These are phyloP conservation scores for Varecia variegata DNA, from an alignment of 2,797 vertebrate species.

Conservation along the genomic window DNA sequence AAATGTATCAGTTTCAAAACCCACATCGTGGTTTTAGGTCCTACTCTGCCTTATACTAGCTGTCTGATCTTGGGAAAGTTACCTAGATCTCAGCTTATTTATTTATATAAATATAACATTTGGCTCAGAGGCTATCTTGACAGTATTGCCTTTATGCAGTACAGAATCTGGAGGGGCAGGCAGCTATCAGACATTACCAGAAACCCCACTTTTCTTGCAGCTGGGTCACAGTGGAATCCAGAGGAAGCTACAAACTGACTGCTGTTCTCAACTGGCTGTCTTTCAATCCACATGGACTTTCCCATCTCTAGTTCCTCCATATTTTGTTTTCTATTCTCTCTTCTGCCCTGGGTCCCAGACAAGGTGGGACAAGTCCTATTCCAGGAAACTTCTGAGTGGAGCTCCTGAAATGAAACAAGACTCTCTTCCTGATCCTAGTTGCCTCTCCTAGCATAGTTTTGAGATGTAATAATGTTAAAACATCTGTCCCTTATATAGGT, in stretches of 20 bases:
- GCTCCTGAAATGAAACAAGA: not conserved
- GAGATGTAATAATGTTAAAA: not conserved
- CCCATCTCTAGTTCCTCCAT: not conserved
- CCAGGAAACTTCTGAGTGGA: not conserved
- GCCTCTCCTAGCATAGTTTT: not conserved
- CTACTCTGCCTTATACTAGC: not conserved
- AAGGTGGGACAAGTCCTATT: not conserved
- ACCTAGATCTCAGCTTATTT: not conserved
- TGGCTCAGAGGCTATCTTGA: not conserved
- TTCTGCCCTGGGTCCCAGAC: not conserved
- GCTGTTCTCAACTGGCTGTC: not conserved
- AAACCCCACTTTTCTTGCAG: not conserved
- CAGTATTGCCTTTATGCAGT: not conserved
- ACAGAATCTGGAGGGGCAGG: not conserved
- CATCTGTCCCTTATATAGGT: not conserved
- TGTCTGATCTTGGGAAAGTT: not conserved
- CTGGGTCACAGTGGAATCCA: not conserved
- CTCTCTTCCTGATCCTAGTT: not conserved
- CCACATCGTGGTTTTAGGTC: not conserved
- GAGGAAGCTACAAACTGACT: not conserved
- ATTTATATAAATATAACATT: not conserved
- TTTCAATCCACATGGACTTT: not conserved
- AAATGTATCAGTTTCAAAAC: not conserved
- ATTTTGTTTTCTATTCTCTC: not conserved
- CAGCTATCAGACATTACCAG: not conserved